Evolutionary conservation across 2,797 vertebrate species (phyloP).

Genomic region (Brotula barbata): DNA sequence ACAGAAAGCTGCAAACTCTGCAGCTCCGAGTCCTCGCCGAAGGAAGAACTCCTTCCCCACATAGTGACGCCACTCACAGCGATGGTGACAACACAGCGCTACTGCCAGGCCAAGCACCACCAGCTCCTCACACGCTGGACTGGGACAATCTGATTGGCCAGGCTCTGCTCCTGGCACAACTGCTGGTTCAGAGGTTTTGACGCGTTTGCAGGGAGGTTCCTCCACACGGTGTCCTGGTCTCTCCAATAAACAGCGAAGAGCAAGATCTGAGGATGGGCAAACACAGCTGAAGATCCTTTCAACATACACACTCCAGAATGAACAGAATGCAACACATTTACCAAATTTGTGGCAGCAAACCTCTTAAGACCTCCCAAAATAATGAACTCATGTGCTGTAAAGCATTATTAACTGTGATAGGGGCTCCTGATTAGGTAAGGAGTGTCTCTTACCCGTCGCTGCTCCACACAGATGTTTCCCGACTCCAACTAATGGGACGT

Average conservation of each 20-base stretch:
- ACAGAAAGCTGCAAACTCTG: conserved; percentile 89
- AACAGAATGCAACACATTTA: too few species aligned
- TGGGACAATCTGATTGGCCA: background rate
- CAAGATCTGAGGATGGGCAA: conserved; percentile 83
- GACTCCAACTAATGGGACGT: conserved; percentile 86
- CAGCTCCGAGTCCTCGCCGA: conserved; percentile 82
- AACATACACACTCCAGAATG: too few species aligned
- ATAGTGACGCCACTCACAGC: conserved; percentile 94
- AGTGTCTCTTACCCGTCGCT: conserved; percentile 84
- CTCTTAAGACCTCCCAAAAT: too few species aligned
- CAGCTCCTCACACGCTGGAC: conserved; percentile 10
- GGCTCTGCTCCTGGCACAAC: conserved; percentile 52
- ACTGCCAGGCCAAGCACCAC: conserved; percentile 85
- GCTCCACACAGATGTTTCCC: conserved; percentile 96
- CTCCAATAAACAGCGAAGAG: conserved; percentile 89
- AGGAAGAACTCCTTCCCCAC: conserved; percentile 90
- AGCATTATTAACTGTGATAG: too few species aligned
- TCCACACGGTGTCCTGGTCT: conserved; percentile 30
- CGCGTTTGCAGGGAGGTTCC: conserved; percentile 79
- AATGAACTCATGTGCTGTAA: too few species aligned
- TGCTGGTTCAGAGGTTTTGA: conserved; percentile 56
- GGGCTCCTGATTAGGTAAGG: background rate
- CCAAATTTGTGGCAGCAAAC: too few species aligned
- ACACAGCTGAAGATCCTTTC: too few species aligned
- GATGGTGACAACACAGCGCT: conserved; percentile 96